phyloP scores from a whole-genome alignment of 1,140 invertebrate species.

The Leptinotarsa defecta region DNA sequence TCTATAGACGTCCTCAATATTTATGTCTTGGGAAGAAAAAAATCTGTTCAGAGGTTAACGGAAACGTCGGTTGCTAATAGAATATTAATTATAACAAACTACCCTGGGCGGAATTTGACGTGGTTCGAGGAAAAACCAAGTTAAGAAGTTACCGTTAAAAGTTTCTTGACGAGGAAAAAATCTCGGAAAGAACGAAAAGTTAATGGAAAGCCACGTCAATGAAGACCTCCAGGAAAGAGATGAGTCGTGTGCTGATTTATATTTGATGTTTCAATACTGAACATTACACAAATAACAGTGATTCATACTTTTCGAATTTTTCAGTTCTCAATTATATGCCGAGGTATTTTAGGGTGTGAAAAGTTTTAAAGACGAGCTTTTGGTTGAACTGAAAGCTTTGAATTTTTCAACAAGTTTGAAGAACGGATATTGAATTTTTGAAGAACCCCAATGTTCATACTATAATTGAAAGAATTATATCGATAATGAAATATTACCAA shows the following conservation, averaged over 20 bases:
- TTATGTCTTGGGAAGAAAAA: conserved; percentile 6
- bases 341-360: too few species aligned
- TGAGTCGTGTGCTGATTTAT: background rate
- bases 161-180: background rate
- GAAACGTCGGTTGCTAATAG: conserved; percentile 19
- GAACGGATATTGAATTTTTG: too few species aligned
- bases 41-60: conserved; percentile 15
- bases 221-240: background rate
- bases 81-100: conserved; percentile 28
- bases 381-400: too few species aligned
- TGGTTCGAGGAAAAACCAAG: conserved; percentile 13
- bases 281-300: too few species aligned
- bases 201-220: conserved; percentile 1
- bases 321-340: too few species aligned
- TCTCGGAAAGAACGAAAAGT: background rate
- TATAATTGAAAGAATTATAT: too few species aligned
- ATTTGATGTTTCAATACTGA: background rate
- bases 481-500: too few species aligned
- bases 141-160: conserved; percentile 7
- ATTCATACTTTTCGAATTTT: too few species aligned
- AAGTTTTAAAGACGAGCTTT: too few species aligned
- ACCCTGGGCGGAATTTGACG: background rate
- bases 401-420: too few species aligned
- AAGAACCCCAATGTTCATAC: too few species aligned
- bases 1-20: conserved; percentile 1